Conservation (phyloP, 2,113 vertebrate genomes). For the Phodopus roborovskii region DNA sequence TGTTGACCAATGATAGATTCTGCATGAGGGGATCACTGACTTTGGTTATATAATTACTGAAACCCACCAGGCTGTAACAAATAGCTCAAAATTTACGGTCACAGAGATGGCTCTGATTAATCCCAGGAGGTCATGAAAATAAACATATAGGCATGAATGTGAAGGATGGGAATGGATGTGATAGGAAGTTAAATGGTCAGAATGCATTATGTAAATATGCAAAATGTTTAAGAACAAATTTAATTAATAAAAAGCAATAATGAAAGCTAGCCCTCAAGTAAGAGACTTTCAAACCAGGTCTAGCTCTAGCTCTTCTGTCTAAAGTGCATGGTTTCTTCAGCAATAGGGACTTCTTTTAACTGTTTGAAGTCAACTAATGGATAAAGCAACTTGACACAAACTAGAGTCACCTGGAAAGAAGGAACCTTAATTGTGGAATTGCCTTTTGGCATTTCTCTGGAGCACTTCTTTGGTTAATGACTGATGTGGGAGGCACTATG, state of each 20-base stretch:
- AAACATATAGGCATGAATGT: too few species aligned
- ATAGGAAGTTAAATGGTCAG: neutral
- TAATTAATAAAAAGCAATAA: neutral
- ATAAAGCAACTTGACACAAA: neutral
- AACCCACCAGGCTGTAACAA: neutral
- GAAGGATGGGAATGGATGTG: neutral
- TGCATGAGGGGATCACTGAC: neutral
- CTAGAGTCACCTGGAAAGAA: neutral
- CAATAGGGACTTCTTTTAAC: neutral
- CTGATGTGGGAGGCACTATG: neutral
- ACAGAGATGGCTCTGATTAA: neutral
- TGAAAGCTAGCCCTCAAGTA: neutral
- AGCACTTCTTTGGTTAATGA: neutral
- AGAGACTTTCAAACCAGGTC: neutral
- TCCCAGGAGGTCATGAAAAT: neutral
- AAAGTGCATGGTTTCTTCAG: neutral
- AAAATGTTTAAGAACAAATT: neutral
- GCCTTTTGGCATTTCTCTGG: neutral
- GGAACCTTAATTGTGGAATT: neutral
- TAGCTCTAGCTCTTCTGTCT: neutral
- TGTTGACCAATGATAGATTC: neutral
- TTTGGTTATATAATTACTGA: neutral
- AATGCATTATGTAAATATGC: neutral
- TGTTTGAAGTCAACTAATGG: too few species aligned
- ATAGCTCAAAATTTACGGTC: neutral